Evolutionary conservation across 2,797 vertebrate species (phyloP), one percentile per base, ranked within the genome.

Genomic region (Cyprinella venusta): DNA sequence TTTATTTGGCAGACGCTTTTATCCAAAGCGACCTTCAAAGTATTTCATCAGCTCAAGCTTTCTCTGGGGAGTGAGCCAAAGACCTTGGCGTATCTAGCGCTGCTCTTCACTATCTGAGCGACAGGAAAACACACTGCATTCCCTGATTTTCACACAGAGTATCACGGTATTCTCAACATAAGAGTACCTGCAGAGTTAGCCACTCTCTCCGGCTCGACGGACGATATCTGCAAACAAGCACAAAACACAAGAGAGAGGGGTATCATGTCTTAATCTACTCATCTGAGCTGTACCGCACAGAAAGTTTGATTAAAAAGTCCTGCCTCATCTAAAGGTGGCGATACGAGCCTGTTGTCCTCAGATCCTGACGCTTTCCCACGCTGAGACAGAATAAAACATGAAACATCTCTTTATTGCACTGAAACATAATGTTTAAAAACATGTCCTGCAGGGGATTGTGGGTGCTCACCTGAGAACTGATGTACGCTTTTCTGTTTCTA

Each of bases 401-500:
- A 59, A 59, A 26, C 15, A 2, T 70, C 5, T 26, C 8, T 3
- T 10, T 0, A 42, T 10, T 15, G 50, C 26, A 69, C 48, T 59
- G 21, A 36, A 48, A 65, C 19, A 65, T 21, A 15, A n/a, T 5
- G 30, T 48, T 56, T 81, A 8, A 21, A 52, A 9, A 67, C 18
- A 36, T 40, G 1, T 18, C 24, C 5, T 18, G 8, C 6, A 54
- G n/a, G 30, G 21, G 13, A 24, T 12, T 38, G 2, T 21, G 13
- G 50, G 56, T 33, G 56, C 91, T 85, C 18, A 98, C 97, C 94
- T 96, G 95, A 71, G 94, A 84, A 79, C 95, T 94, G 85, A 96
- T 90, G 45, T 97, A 98, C 0, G 97, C 96, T 89, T 96, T 97
- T 74, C 96, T 93, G 74, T 94, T 94, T 54, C 94, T 96, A 64